Evolutionary conservation across 1,140 invertebrate species (phyloP), one percentile per base, ranked within the genome.

Genomic region (Macrocentrus cingulum): DNA sequence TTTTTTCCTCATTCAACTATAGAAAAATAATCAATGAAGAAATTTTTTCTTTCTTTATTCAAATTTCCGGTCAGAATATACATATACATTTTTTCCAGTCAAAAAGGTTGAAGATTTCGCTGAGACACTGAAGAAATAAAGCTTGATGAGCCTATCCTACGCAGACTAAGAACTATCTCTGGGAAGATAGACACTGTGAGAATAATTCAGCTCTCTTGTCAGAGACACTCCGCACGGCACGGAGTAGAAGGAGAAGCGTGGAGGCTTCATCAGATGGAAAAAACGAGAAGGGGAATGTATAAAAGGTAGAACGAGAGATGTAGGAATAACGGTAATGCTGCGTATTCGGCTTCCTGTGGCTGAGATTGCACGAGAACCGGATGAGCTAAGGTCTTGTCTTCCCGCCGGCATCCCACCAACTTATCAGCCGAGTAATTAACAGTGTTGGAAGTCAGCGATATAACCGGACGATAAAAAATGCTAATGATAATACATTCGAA

Each of bases 311-410:
- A 29, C 9, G 41, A 42, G 41, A 42, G 16, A 42, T 3, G 18
- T 15, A 8, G 22, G 19, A 15, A 49, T 49, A 49, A 49, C 46
- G 46, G 46, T 49, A 49, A 49, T 34, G 25, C 46, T 49, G 46
- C 46, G 46, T 49, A 34, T 34, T 49, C 46, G n/a, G 46, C 22
- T 49, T 29, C 46, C 46, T 49, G 46, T 49, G 15, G 46, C 46
- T 7, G 22, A 49, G 46, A 49, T 34, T 49, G 25, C 25, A 49
- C 46, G 29, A 49, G n/a, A 49, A 34, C 46, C 29, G 29, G 29
- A 49, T 49, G 29, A 13, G 11, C 25, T 49, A 49, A 32, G 36
- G 16, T 18, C 1, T 49, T 49, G 36, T 39, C 15, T 13, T 39
- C 13, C 4, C 8, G 2, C 8, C 15, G 13, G 3, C 3, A 8